Conservation (phyloP, 2,888 invertebrate genomes). For the Apodemia duryi region DNA sequence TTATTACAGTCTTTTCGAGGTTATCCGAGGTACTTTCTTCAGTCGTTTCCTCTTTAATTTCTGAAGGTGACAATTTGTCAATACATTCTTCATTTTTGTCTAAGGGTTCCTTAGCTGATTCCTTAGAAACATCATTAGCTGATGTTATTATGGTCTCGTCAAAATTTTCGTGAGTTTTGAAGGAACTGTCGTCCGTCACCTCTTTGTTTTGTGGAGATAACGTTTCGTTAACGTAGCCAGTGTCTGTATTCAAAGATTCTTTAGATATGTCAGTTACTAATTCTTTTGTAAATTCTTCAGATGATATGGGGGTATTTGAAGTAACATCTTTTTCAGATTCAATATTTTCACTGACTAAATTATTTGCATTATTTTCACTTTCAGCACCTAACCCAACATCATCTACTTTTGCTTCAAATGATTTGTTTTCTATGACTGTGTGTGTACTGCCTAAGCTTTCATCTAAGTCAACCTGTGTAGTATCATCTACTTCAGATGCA, state of each 20-base stretch:
- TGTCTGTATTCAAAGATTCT: constrained; percentile 21
- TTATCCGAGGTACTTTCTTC: neutral
- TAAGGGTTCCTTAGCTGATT: neutral
- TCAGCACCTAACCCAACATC: constrained; percentile 28
- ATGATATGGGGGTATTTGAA: neutral
- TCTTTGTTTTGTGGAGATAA: constrained; percentile 28
- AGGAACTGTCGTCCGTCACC: neutral
- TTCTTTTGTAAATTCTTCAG: constrained; percentile 5
- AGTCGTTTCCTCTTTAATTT: constrained; percentile 37
- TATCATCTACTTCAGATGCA: constrained; percentile 22
- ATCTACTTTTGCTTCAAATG: constrained; percentile 43
- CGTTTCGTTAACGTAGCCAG: constrained; percentile 37
- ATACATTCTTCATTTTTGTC: neutral
- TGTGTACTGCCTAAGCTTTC: constrained; percentile 60
- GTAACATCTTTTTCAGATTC: constrained; percentile 13
- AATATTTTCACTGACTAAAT: constrained; percentile 20
- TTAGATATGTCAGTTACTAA: constrained; percentile 26
- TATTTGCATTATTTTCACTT: constrained; percentile 17
- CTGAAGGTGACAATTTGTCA: constrained; percentile 19
- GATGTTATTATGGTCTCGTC: constrained; percentile 40
- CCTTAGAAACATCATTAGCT: neutral
- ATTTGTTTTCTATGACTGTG: constrained; percentile 63
- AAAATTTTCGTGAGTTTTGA: constrained; percentile 40
- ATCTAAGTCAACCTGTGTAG: constrained; percentile 50
- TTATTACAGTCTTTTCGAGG: constrained; percentile 14